Conservation (phyloP, 2,888 invertebrate genomes). For the Cryptosula pallasiana region DNA sequence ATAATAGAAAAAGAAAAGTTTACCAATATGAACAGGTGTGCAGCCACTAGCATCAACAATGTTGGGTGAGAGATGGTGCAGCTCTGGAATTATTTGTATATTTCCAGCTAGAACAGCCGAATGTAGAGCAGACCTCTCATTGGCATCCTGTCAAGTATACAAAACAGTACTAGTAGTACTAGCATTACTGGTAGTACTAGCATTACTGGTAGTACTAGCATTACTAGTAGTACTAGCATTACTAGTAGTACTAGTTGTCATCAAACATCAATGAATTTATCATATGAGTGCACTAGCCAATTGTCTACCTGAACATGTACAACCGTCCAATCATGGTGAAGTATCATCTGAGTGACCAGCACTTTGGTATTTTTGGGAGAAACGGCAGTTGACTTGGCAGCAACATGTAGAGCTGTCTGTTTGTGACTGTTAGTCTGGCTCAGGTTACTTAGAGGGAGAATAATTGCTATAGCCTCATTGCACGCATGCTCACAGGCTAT, state of each 20-base stretch:
- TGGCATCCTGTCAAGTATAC: constrained; percentile 12
- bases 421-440: background rate
- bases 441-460: background rate
- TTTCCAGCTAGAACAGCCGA: constrained; percentile 15
- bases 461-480: constrained; percentile 32
- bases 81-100: background rate
- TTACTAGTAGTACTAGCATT: too few relatives aligned
- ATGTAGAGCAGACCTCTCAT: constrained; percentile 13
- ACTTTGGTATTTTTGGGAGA: background rate
- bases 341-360: constrained; percentile 22
- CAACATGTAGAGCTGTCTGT: constrained; percentile 17
- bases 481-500: constrained; percentile 43
- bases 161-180: too few relatives aligned
- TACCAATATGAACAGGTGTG: constrained; percentile 13
- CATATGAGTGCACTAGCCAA: too few relatives aligned
- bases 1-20: background rate
- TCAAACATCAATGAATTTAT: too few relatives aligned
- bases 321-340: constrained; percentile 42
- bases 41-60: background rate
- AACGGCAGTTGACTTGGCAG: background rate
- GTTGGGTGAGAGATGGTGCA: constrained; percentile 14
- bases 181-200: too few relatives aligned
- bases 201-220: too few relatives aligned
- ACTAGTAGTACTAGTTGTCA: too few relatives aligned
- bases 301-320: constrained; percentile 28